Conservation (phyloP, 2,888 invertebrate species). For the Amiota minor region DNA sequence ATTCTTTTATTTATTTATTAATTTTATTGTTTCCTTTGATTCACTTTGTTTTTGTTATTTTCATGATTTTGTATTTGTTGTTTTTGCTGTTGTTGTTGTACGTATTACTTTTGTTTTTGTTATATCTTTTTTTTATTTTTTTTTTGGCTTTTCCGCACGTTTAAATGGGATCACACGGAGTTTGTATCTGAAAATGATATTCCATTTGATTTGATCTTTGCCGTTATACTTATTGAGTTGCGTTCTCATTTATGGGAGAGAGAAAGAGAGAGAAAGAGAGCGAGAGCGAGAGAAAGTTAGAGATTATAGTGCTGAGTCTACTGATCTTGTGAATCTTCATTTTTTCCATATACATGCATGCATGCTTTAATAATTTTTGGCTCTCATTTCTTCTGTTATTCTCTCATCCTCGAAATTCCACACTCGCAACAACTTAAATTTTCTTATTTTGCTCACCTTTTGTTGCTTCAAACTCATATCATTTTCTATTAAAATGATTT, state of each 20-base stretch:
- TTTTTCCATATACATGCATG: no score
- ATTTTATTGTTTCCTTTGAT: conserved; percentile 33
- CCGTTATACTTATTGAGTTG: neutral
- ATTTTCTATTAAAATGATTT: no score
- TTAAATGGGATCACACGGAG: conserved; percentile 56
- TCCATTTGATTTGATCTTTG: conserved; percentile 14
- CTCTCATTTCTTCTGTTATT: no score
- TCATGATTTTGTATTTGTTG: conserved; percentile 19
- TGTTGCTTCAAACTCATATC: no score
- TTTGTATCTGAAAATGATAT: conserved; percentile 58
- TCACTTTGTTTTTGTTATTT: conserved; percentile 4
- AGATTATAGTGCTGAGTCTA: no score
- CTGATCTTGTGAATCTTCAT: no score
- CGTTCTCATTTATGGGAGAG: neutral
- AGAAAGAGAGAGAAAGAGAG: neutral
- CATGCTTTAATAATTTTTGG: no score
- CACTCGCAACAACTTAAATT: no score
- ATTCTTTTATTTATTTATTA: conserved; percentile 46
- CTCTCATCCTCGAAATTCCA: no score
- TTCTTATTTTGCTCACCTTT: no score
- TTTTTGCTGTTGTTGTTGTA: conserved; percentile 45
- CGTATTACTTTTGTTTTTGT: conserved; percentile 3
- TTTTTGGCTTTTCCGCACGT: conserved; percentile 45
- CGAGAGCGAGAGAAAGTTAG: neutral
- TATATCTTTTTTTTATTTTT: conserved; percentile 23